These are phyloP conservation scores for Aphidius colemani DNA, from an alignment of 2,888 invertebrate genomes.

Conservation along the genomic window DNA sequence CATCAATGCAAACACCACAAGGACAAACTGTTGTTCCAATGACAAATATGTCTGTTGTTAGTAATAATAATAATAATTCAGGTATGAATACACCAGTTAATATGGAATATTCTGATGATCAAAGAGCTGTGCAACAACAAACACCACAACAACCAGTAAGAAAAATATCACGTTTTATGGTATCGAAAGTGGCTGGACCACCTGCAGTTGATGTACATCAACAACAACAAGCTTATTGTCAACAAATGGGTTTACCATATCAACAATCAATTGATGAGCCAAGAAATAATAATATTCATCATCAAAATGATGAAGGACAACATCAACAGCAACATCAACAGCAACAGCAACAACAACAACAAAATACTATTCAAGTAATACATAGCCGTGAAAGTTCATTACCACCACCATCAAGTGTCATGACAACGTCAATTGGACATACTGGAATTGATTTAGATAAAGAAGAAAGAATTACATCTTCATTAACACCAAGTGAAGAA, in stretches of 20 bases:
- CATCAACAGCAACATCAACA: slow-evolving; percentile 16
- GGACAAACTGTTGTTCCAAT: slow-evolving; percentile 41
- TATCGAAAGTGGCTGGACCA: slow-evolving; percentile 61
- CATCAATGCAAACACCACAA: slow-evolving; percentile 38
- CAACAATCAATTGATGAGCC: slow-evolving; percentile 21
- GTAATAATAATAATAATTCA: slow-evolving; percentile 42
- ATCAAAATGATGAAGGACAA: slow-evolving; percentile 28
- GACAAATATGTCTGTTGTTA: slow-evolving; percentile 43
- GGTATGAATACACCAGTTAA: slow-evolving; percentile 45
- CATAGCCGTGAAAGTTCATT: slow-evolving; percentile 54
- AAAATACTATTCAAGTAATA: slow-evolving; percentile 39
- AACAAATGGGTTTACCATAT: slow-evolving; percentile 8
- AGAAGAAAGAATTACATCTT: slow-evolving; percentile 47
- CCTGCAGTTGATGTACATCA: slow-evolving; percentile 40
- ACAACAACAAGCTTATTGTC: slow-evolving; percentile 29
- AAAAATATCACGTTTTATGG: slow-evolving; percentile 82
- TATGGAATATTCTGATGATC: slow-evolving; percentile 46
- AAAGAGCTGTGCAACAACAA: slow-evolving; percentile 26
- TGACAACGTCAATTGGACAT: slow-evolving; percentile 26
- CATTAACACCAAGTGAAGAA: slow-evolving; percentile 56
- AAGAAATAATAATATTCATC: slow-evolving; percentile 31
- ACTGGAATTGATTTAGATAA: slow-evolving; percentile 51
- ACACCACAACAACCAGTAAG: slow-evolving; percentile 63
- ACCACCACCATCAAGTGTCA: slow-evolving; percentile 41
- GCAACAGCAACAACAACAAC: slow-evolving; percentile 33